Evolutionary conservation across 2,113 vertebrate species (phyloP).

Genomic region (Machaerirhynchus nigripectus): DNA sequence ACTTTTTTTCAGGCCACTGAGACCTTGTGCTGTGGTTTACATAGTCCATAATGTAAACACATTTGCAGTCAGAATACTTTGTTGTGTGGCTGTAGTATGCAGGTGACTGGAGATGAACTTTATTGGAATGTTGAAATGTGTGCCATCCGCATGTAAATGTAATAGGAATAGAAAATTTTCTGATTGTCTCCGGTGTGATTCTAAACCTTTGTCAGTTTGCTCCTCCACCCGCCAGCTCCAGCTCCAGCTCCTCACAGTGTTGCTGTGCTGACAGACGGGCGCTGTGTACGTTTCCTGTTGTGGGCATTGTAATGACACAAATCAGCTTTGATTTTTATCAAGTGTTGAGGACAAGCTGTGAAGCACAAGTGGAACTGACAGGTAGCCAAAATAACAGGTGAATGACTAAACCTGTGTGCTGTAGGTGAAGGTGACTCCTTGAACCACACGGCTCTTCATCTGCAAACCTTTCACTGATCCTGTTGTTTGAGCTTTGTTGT

Average conservation of each 20-base stretch:
- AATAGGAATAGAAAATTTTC: not conserved
- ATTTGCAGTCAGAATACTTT: not conserved
- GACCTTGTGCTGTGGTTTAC: not conserved
- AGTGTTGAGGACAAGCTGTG: not conserved
- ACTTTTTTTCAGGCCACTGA: conserved; percentile 2
- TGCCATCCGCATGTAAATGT: not conserved
- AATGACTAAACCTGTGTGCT: not conserved
- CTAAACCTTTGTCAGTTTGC: not conserved
- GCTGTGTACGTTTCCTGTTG: not conserved
- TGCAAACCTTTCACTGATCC: not conserved
- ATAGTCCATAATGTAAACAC: not conserved
- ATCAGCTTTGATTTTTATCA: conserved; percentile 41
- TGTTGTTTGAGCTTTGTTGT: rapidly evolving
- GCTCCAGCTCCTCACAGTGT: not conserved
- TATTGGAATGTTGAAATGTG: not conserved
- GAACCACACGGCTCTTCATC: not conserved
- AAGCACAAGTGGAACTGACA: not conserved
- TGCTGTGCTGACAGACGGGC: not conserved
- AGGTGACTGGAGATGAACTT: not conserved
- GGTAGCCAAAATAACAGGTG: conserved; percentile 17
- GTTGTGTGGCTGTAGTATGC: not conserved
- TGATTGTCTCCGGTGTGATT: not conserved
- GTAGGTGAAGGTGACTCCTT: not conserved
- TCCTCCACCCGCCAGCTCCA: not conserved
- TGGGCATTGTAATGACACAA: not conserved